Base-by-base conservation (phyloP, 2,888 invertebrate genomes). In the Barypeithes pellucidus region DNA sequence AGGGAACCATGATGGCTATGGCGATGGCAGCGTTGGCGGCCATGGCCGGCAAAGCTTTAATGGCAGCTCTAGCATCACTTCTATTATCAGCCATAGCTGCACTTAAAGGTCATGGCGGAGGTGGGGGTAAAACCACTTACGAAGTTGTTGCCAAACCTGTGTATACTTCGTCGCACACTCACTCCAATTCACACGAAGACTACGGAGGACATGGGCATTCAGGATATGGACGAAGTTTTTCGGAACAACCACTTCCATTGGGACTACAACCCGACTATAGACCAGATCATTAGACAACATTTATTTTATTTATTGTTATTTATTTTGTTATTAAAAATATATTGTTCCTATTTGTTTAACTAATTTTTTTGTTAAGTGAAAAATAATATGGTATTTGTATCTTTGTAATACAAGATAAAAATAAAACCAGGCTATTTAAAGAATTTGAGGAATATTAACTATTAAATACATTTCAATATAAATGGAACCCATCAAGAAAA, bases 121-220 rank as follows among this genome's bases (percentile, higher is more conserved):
- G 43, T 1, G 91, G 92, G 1, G 91, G 91, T 80, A 79, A 86
- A 79, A 93, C 94, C 7, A 93, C 94, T 0, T 94, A 94, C 81
- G 94, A 94, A 85, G 93, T 94, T 71, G 91, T 94, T 7, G 91
- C 93, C 59, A 93, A 94, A 77, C 94, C 94, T 0, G 87, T 94
- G 0, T 93, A 93, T 82, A 89, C 90, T 0, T 90, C 90, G 79
- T 88, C 90, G 5, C 90, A 91, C 79, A 89, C 90, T 0, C 91
- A 92, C 79, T 88, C 88, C 70, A 82, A 85, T 1, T 90, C 91
- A 74, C 91, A 91, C 67, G 91, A 91, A 66, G 90, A 91, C 75
- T 78, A 80, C 85, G 86, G 29, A 36, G 50, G 67, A 12, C 47
- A 52, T 18, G 71, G 86, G 5, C 80, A 80, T 77, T 82, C 82